phyloP scores from a whole-genome alignment of 2,797 vertebrate species.

The Dendrocincla fuliginosa region DNA sequence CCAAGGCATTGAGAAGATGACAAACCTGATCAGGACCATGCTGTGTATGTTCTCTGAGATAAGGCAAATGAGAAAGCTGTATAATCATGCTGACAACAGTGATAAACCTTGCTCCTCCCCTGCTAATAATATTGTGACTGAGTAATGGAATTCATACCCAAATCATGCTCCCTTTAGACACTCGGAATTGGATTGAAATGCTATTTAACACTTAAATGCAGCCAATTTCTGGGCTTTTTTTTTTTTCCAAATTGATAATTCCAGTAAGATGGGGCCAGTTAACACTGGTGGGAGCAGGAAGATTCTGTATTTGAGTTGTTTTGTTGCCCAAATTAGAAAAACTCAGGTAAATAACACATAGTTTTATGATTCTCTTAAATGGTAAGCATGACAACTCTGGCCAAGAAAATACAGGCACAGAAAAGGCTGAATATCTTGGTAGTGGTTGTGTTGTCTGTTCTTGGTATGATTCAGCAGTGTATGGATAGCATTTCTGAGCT shows the following conservation, averaged over 20 bases:
- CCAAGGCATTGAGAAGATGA: conserved; percentile 30
- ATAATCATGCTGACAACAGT: conserved; percentile 7
- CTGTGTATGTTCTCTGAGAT: conserved; percentile 28
- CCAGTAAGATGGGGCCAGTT: neutral
- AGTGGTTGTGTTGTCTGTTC: neutral
- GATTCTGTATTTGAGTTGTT: neutral
- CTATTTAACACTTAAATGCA: neutral
- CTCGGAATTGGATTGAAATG: neutral
- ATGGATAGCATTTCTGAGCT: neutral
- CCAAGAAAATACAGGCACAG: neutral
- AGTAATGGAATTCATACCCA: neutral
- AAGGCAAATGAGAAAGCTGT: neutral
- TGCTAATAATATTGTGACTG: neutral
- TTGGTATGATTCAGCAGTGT: neutral
- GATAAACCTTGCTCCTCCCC: conserved; percentile 17
- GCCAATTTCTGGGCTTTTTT: neutral
- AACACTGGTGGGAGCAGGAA: accelerated
- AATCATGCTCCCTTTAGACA: neutral
- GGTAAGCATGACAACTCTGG: neutral
- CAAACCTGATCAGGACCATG: conserved; percentile 46
- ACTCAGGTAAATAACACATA: neutral
- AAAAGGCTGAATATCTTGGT: neutral
- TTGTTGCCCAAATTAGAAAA: neutral
- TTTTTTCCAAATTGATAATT: neutral
- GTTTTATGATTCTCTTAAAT: neutral